Evolutionary conservation across 2,888 invertebrate species (phyloP).

Genomic region (Junonia oenone): DNA sequence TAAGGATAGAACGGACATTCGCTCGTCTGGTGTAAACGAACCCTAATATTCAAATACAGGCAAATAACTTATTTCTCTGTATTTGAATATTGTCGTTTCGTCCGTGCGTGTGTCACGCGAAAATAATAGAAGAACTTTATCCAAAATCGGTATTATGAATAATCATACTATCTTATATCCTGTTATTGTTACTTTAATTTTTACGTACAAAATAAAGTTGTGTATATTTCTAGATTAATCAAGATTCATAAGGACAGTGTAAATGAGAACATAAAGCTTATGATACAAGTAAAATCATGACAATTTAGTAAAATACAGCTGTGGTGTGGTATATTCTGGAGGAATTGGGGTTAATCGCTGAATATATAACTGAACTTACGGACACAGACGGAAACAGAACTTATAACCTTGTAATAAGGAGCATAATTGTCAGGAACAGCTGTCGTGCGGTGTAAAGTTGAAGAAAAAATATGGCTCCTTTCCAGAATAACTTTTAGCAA

Average conservation of each 20-base stretch:
- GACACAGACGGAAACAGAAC: background rate
- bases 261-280: background rate
- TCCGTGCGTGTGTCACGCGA: background rate
- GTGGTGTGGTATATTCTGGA: background rate
- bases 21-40: no score
- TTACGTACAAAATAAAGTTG: no score
- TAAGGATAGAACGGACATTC: no score
- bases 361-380: background rate
- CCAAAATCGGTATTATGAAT: no score
- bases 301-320: background rate
- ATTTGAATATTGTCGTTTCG: no score
- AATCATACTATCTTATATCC: no score
- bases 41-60: no score
- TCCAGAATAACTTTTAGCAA: background rate
- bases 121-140: background rate
- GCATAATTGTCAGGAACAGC: background rate
- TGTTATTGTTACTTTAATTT: no score
- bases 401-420: background rate
- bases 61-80: no score
- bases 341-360: constrained; percentile 5
- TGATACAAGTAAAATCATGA: background rate
- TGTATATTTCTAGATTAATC: no score
- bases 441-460: background rate
- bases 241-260: background rate
- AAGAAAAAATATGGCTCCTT: background rate